Evolutionary conservation across 2,797 vertebrate genomes (phyloP).

Genomic region (Pseudotriccus pelzelni): DNA sequence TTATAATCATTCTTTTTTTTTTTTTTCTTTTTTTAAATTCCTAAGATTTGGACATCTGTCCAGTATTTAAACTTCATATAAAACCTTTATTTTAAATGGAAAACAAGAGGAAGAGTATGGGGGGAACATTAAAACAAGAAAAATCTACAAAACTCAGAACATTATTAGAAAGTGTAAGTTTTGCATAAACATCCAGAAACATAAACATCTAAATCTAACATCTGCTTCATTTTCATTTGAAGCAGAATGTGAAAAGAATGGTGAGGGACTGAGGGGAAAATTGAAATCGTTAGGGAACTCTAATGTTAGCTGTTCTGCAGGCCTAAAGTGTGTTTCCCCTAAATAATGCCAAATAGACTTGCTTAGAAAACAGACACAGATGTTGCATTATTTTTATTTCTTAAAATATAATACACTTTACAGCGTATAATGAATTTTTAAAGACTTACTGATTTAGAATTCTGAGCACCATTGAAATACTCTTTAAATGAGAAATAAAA

Average conservation of each 20-base stretch:
- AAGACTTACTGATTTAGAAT: not conserved
- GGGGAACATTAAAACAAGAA: rapidly evolving
- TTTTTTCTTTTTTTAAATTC: not conserved
- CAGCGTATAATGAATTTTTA: not conserved
- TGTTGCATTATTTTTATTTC: not conserved
- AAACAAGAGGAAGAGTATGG: not conserved
- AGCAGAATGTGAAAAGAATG: not conserved
- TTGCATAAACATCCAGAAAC: not conserved
- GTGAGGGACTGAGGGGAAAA: not conserved
- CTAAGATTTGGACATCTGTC: not conserved
- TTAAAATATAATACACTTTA: not conserved
- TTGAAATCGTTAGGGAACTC: not conserved
- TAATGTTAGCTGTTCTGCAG: not conserved
- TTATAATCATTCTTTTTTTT: not conserved
- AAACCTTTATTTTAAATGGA: not conserved
- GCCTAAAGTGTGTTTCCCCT: not conserved
- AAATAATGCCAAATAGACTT: not conserved
- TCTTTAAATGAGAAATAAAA: not conserved
- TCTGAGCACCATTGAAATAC: not conserved
- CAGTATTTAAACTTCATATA: not conserved
- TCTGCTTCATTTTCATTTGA: not conserved
- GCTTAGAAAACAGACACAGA: not conserved
- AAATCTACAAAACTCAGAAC: rapidly evolving
- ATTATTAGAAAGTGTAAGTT: not conserved
- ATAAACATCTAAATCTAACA: not conserved